Conservation (phyloP, 2,113 vertebrate species). For the human region GRCh38 chr22:39427501-39428000, state of each 20-base stretch:
- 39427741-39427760: background rate
- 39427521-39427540: accelerated
- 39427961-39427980: accelerated
- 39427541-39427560: background rate
- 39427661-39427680: background rate
- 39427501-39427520: accelerated
- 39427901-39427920: background rate
- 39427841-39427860: background rate
- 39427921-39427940: background rate
- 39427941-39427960: background rate
- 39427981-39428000: background rate
- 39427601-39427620: background rate
- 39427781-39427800: background rate
- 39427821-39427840: background rate
- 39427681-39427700: background rate
- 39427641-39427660: background rate
- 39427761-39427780: accelerated
- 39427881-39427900: background rate
- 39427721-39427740: background rate
- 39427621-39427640: background rate
- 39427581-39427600: background rate
- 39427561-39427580: background rate
- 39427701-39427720: background rate
- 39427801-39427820: background rate
- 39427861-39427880: background rate